Evolutionary conservation across 2,888 invertebrate genomes (phyloP).

Genomic region (Drosophila engyochracea): DNA sequence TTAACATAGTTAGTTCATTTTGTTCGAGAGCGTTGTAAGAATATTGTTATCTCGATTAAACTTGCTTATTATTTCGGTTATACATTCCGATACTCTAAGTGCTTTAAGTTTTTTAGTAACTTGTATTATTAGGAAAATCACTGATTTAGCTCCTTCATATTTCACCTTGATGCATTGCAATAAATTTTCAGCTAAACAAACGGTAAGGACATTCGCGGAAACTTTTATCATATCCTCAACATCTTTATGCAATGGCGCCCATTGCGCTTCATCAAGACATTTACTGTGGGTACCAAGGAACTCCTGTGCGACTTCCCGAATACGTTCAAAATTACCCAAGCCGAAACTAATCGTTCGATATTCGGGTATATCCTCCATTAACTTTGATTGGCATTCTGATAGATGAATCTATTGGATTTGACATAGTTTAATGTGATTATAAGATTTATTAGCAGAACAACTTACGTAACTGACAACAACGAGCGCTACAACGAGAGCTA

Average conservation of each 20-base stretch:
- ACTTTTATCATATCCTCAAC: neutral
- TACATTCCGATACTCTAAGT: neutral
- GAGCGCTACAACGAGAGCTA: neutral
- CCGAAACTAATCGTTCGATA: neutral
- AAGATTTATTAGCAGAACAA: neutral
- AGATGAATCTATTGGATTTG: neutral
- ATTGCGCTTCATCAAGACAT: neutral
- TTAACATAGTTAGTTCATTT: neutral
- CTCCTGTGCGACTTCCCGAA: neutral
- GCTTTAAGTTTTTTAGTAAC: neutral
- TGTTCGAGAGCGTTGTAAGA: neutral
- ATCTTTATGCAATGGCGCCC: neutral
- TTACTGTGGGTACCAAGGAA: rapidly evolving
- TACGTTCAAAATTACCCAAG: neutral
- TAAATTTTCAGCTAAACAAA: neutral
- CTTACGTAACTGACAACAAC: neutral
- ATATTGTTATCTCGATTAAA: neutral
- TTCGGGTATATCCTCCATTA: rapidly evolving
- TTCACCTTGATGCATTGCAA: neutral
- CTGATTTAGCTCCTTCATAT: neutral
- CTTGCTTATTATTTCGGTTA: neutral
- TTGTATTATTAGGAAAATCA: neutral
- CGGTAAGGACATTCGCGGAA: neutral
- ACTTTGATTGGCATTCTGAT: neutral
- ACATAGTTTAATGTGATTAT: neutral